phyloP scores from a whole-genome alignment of 2,113 vertebrate genomes.

The Tauraco erythrolophus region DNA sequence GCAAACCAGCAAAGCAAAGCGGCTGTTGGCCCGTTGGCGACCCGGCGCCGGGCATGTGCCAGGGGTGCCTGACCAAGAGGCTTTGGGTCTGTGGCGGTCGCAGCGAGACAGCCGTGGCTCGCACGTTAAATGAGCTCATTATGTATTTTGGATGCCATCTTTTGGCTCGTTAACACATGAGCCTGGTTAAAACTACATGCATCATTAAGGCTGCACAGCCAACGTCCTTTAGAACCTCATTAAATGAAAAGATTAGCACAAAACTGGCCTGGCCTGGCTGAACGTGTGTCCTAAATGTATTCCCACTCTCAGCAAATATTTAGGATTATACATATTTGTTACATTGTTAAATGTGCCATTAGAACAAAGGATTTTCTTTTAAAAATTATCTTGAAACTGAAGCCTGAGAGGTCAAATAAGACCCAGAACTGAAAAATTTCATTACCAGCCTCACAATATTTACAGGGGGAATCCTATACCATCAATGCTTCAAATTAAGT shows the following conservation, averaged over 20 bases:
- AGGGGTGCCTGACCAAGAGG: background rate
- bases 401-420: background rate
- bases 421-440: background rate
- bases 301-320: conserved; percentile 7
- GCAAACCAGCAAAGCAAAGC: background rate
- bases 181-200: background rate
- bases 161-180: background rate
- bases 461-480: background rate
- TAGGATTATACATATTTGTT: background rate
- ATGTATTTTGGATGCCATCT: background rate
- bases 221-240: background rate
- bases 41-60: accelerated
- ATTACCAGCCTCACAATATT: background rate
- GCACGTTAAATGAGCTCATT: background rate
- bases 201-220: background rate
- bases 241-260: background rate
- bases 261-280: background rate
- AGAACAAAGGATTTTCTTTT: background rate
- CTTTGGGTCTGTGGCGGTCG: background rate
- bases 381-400: background rate
- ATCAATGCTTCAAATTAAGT: background rate
- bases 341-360: background rate
- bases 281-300: background rate
- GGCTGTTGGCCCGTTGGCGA: background rate
- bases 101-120: background rate